These are phyloP conservation scores for Nemoura dubitans DNA, from an alignment of 2,888 invertebrate species.

Conservation along the genomic window DNA sequence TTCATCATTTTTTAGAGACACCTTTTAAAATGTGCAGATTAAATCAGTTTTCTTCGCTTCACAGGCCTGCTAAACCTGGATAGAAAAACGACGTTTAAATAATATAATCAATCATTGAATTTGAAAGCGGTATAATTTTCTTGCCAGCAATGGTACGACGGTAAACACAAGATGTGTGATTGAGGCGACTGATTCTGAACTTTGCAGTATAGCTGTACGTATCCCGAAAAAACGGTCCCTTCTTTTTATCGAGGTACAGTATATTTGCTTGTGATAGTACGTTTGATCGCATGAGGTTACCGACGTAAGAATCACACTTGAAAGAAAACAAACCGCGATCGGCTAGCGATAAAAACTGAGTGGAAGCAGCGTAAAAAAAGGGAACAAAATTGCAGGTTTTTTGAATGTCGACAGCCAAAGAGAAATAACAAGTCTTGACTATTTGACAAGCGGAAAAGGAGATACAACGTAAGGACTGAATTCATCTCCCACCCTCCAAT, in stretches of 20 bases:
- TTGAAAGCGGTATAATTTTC: too few relatives aligned
- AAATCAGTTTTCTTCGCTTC: too few relatives aligned
- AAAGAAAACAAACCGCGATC: constrained; percentile 38
- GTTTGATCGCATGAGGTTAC: constrained; percentile 1
- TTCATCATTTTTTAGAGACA: too few relatives aligned
- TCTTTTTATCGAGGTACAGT: background rate
- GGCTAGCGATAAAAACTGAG: constrained; percentile 36
- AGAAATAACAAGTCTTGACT: constrained; percentile 29
- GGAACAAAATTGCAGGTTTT: constrained; percentile 36
- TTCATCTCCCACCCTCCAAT: constrained; percentile 16
- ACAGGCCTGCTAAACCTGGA: too few relatives aligned
- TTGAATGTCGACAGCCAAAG: constrained; percentile 35
- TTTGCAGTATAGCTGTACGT: too few relatives aligned
- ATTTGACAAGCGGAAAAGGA: constrained; percentile 30
- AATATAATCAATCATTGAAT: too few relatives aligned
- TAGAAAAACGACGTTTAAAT: too few relatives aligned
- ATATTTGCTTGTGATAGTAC: constrained; percentile 30
- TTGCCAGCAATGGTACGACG: too few relatives aligned
- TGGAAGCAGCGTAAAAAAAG: constrained; percentile 14
- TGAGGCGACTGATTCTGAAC: too few relatives aligned
- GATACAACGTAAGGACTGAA: constrained; percentile 26
- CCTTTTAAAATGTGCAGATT: too few relatives aligned
- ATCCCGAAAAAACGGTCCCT: too few relatives aligned
- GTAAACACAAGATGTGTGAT: too few relatives aligned
- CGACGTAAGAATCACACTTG: constrained; percentile 34